A percentile compares a stretch with the other conserved stretches of the same genome.
These are phyloP conservation scores for Ectropis crepuscularia DNA, from an alignment of 2,888 invertebrate species.

Conservation along the genomic window DNA sequence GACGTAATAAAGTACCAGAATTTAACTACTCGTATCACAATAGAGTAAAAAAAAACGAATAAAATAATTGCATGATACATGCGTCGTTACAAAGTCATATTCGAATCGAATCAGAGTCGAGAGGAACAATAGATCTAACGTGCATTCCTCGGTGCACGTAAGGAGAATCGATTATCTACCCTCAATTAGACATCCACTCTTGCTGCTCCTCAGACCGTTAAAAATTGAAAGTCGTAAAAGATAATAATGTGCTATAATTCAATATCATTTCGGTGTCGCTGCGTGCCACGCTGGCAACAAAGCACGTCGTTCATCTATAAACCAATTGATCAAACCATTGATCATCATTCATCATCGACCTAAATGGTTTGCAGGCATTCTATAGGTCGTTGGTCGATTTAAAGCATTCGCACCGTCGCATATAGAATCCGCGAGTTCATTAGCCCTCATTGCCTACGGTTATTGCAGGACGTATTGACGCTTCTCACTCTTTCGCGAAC, in stretches of 20 bases:
- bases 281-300: constrained; percentile 11
- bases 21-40: constrained; percentile 25
- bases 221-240: constrained; percentile 51
- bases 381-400: constrained; percentile 14
- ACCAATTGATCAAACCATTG: neutral
- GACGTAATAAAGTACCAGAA: constrained; percentile 10
- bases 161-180: constrained; percentile 59
- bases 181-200: constrained; percentile 51
- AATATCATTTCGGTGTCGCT: constrained; percentile 19
- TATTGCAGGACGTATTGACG: neutral
- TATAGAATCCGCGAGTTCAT: constrained; percentile 6
- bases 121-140: constrained; percentile 42
- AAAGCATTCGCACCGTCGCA: constrained; percentile 1
- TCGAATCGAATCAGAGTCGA: constrained; percentile 42
- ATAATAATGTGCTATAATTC: constrained; percentile 25
- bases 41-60: constrained; percentile 26
- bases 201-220: constrained; percentile 50
- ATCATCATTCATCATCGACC: constrained; percentile 18
- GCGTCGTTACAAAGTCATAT: constrained; percentile 37
- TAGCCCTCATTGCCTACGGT: neutral
- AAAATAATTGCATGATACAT: constrained; percentile 46
- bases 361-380: constrained; percentile 19
- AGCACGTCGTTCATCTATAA: neutral
- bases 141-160: constrained; percentile 41
- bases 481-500: constrained; percentile 12